Conservation (phyloP, 2,113 vertebrate genomes). For the Ranitomeya imitator region DNA sequence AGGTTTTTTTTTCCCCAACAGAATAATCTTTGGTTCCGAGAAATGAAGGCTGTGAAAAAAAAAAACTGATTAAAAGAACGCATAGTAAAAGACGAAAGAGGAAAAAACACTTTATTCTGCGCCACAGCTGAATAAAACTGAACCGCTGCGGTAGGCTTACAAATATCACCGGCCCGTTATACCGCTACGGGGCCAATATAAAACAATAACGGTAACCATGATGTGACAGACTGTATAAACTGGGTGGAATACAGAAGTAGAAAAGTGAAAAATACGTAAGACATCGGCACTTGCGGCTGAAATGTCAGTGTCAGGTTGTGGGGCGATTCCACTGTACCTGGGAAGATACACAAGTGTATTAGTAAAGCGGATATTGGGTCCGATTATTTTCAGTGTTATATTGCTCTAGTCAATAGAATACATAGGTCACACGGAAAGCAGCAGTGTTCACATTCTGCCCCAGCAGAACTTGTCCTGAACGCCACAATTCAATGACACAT, state of each 20-base stretch:
- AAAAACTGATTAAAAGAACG: neutral
- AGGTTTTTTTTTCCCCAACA: neutral
- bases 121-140: neutral
- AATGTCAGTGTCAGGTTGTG: neutral
- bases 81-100: neutral
- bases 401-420: neutral
- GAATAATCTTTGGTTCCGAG: slow-evolving; percentile 22
- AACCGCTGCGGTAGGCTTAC: neutral
- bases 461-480: neutral
- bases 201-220: no score
- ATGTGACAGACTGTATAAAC: neutral
- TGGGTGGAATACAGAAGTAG: neutral
- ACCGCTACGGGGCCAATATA: neutral
- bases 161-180: neutral
- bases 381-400: neutral
- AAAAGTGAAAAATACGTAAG: neutral
- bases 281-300: neutral
- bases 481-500: no score
- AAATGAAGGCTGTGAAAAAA: neutral
- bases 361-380: neutral
- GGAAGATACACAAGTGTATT: neutral
- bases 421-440: neutral
- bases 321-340: neutral
- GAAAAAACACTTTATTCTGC: neutral
- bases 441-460: neutral